These are phyloP conservation scores for Vanacampus margaritifer DNA, from an alignment of 2,113 vertebrate species.

Conservation along the genomic window DNA sequence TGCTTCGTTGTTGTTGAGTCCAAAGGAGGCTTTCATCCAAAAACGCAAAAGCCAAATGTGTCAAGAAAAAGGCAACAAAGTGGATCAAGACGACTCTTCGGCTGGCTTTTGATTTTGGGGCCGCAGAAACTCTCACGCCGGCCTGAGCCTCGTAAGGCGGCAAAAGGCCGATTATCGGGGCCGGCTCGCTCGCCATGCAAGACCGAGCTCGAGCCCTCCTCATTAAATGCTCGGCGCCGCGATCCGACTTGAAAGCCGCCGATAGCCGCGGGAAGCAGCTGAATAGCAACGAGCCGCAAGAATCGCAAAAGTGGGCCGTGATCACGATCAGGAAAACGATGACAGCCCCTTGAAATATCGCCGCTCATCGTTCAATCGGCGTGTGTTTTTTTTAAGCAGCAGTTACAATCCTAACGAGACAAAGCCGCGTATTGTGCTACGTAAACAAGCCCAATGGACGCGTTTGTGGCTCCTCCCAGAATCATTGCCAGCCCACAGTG, in stretches of 20 bases:
- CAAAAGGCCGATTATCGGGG: slow-evolving; percentile 1
- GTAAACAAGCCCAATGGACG: neutral
- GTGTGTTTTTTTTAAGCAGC: no score
- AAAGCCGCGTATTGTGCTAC: neutral
- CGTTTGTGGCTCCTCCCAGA: no score
- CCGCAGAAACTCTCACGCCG: neutral
- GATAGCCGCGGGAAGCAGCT: slow-evolving; percentile 2
- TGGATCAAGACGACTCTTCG: neutral
- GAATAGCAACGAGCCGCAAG: neutral
- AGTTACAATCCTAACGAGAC: no score
- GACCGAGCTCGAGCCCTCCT: slow-evolving; percentile 2
- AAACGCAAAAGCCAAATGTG: neutral
- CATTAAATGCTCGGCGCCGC: slow-evolving; percentile 11
- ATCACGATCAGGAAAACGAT: no score
- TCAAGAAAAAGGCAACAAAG: neutral
- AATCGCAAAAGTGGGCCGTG: neutral
- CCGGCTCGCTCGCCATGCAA: no score
- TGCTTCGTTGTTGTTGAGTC: no score
- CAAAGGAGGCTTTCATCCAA: neutral
- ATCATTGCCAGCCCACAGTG: no score
- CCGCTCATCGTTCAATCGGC: no score
- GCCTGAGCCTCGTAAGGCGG: neutral
- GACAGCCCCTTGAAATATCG: no score
- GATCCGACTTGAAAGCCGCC: slow-evolving; percentile 12
- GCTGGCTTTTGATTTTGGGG: neutral